phyloP scores from a whole-genome alignment of 2,888 invertebrate species.

The Tachina lurida region DNA sequence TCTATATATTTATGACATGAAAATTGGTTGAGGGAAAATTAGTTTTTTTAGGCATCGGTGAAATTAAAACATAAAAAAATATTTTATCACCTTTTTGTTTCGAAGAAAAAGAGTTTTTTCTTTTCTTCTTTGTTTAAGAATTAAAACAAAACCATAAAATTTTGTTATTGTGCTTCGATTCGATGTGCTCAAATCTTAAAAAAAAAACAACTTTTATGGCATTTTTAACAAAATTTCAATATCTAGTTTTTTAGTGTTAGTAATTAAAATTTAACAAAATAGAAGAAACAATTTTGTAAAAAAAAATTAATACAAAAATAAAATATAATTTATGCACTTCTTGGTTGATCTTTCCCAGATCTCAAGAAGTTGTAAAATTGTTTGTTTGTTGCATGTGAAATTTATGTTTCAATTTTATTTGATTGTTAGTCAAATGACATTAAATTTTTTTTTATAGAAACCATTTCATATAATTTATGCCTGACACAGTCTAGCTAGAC shows the following conservation, averaged over 20 bases:
- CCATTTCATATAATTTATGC: slow-evolving; percentile 45
- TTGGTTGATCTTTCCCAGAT: slow-evolving; percentile 34
- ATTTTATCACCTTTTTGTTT: slow-evolving; percentile 27
- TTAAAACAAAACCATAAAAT: slow-evolving; percentile 31
- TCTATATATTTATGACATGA: background rate
- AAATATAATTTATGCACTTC: background rate
- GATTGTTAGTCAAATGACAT: slow-evolving; percentile 53
- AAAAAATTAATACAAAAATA: background rate
- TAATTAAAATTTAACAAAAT: slow-evolving; percentile 42
- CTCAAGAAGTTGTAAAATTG: background rate
- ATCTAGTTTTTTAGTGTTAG: slow-evolving; percentile 31
- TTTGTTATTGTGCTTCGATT: slow-evolving; percentile 28
- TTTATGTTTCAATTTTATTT: slow-evolving; percentile 52
- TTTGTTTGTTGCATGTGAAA: slow-evolving; percentile 30
- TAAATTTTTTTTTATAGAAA: slow-evolving; percentile 11
- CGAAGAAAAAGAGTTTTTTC: slow-evolving; percentile 2
- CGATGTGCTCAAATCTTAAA: background rate
- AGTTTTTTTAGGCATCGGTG: slow-evolving; percentile 9
- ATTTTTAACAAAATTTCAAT: slow-evolving; percentile 24
- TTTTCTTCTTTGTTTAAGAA: background rate
- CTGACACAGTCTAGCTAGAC: slow-evolving; percentile 41
- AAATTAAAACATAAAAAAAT: slow-evolving; percentile 20
- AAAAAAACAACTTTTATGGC: slow-evolving; percentile 14
- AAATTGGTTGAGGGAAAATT: slow-evolving; percentile 3
- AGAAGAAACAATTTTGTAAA: background rate